A percentile compares a stretch with the other conserved stretches of the same genome.
Conservation (phyloP, 2,888 invertebrate species). For the Adela reaumurella region DNA sequence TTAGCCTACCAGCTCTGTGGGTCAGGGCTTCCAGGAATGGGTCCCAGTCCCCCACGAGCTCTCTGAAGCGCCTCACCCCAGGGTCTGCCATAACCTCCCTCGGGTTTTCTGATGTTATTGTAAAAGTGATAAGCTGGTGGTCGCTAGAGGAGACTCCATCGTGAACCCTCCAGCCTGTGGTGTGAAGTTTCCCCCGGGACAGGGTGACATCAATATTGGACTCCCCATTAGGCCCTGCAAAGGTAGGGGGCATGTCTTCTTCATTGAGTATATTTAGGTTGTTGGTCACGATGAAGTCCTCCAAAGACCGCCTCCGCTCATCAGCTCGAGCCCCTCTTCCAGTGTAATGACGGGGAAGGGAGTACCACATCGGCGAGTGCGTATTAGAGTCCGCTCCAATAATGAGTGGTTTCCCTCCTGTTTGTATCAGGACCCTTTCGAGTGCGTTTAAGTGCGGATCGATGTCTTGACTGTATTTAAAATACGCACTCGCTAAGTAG, state of each 20-base stretch:
- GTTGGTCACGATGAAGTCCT: constrained; percentile 1
- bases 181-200: not conserved
- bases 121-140: not conserved
- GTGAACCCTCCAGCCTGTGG: not conserved
- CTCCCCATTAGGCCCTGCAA: not conserved
- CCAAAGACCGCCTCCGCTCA: not conserved
- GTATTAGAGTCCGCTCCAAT: constrained; percentile 5
- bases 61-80: not conserved
- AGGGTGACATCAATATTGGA: constrained; percentile 4
- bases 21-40: not conserved
- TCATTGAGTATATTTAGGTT: not conserved
- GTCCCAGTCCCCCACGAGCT: constrained; percentile 1
- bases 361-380: constrained; percentile 5
- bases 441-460: not conserved
- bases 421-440: not conserved
- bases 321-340: constrained; percentile 1
- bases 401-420: not conserved
- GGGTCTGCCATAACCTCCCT: not conserved
- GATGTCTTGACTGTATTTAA: not conserved
- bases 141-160: not conserved
- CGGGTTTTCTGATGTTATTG: not conserved
- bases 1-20: not conserved
- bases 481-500: not conserved
- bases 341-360: not conserved
- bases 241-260: not conserved